Evolutionary conservation across 2,113 vertebrate species (phyloP), one percentile per base, ranked within the genome.

Genomic region (Tricholaema leucomelas): DNA sequence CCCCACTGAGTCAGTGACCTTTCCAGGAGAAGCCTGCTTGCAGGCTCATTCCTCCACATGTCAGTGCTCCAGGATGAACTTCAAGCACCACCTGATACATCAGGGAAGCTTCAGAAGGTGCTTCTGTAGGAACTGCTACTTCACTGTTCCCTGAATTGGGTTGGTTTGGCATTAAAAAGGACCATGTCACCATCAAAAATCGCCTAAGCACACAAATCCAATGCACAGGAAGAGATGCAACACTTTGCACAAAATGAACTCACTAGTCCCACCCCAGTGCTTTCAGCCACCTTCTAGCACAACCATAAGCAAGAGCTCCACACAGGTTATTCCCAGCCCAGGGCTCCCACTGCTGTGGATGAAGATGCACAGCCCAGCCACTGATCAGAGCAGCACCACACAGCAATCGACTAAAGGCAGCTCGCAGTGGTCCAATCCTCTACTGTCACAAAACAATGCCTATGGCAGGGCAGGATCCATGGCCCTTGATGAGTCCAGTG

Each of bases 321-420:
- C 15, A 33, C 0, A 2, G 2, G 23, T 27, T 28, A 4, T 7
- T 28, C 44, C 36, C 30, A 35, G 50, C 16, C 24, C 1, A 0
- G 12, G 33, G 15, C 73, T 42, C 55, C 21, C 54, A 60, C 2
- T 15, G 12, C 58, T 44, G n/a, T 0, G 5, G 25, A 10, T 20
- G 42, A 2, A 2, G 21, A 15, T 5, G 5, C 5, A 15, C 61
- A 35, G 9, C 8, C n/a, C 25, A 25, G 20, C 54, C 38, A 3
- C 35, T 12, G 23, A 9, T 63, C 8, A 71, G 10, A 23, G 27
- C 0, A 78, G 5, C 5, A 71, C 16, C 16, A n/a, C 0, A 0
- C 31, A 59, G 9, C 18, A 46, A 31, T 16, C 42, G 16, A 25
- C 8, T 19, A 27, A 69, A 52, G 35, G 44, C 27, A 33, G 4